Conservation (phyloP, 2,888 invertebrate genomes). For the Dioctria linearis region DNA sequence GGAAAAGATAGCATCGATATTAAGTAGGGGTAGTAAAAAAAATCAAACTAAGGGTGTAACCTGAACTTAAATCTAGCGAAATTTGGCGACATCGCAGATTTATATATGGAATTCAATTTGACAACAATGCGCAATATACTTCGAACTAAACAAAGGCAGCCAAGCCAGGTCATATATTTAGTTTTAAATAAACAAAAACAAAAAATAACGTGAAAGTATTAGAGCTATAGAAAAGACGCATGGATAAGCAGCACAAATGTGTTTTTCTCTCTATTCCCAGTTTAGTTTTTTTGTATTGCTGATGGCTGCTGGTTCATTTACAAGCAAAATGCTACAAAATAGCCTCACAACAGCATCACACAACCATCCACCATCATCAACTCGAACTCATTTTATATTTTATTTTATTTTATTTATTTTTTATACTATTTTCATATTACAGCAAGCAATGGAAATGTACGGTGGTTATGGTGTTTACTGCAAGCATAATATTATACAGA, state of each 20-base stretch:
- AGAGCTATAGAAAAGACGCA: constrained; percentile 6
- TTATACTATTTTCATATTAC: too few relatives aligned
- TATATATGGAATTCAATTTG: constrained; percentile 25
- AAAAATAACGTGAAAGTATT: constrained; percentile 18
- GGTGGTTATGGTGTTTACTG: neutral
- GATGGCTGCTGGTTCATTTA: neutral
- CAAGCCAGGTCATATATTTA: neutral
- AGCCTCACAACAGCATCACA: constrained; percentile 16
- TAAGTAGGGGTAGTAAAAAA: too few relatives aligned
- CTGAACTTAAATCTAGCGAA: too few relatives aligned
- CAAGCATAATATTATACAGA: neutral
- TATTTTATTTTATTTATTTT: neutral
- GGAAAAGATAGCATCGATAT: too few relatives aligned
- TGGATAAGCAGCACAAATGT: neutral
- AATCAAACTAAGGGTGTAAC: too few relatives aligned
- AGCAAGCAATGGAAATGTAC: neutral
- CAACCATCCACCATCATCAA: constrained; percentile 3
- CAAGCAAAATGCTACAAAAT: constrained; percentile 8
- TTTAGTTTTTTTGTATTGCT: neutral
- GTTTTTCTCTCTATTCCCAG: constrained; percentile 18
- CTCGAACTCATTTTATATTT: constrained; percentile 17
- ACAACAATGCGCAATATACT: constrained; percentile 31
- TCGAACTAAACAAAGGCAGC: too few relatives aligned
- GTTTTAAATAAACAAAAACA: constrained; percentile 4
- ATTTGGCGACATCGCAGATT: too few relatives aligned